phyloP scores from a whole-genome alignment of 2,888 invertebrate genomes.

The Adineta ricciae region DNA sequence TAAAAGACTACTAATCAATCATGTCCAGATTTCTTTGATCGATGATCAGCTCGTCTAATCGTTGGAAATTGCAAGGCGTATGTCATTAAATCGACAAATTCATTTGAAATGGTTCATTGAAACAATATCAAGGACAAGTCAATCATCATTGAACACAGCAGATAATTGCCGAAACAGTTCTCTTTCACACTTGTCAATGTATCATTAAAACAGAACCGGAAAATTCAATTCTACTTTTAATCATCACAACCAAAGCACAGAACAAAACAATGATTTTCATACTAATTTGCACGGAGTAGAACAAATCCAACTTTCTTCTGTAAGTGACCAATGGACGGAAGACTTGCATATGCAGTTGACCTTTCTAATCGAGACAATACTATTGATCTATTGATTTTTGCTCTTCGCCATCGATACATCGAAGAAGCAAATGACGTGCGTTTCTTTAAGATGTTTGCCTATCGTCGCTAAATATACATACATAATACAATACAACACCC shows the following conservation, averaged over 20 bases:
- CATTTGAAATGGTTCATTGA: neutral
- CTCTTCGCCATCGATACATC: neutral
- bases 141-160: neutral
- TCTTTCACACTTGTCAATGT: neutral
- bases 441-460: neutral
- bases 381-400: slow-evolving; percentile 1
- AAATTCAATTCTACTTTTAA: neutral
- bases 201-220: neutral
- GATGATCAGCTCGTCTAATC: neutral
- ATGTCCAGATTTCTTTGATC: neutral
- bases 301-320: neutral
- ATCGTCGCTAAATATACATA: neutral
- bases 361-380: slow-evolving; percentile 15
- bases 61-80: neutral
- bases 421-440: neutral
- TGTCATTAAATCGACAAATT: neutral
- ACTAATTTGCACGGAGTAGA: neutral
- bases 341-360: neutral
- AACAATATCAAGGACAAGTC: neutral
- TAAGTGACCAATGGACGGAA: neutral
- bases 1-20: neutral
- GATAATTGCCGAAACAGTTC: neutral
- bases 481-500: neutral
- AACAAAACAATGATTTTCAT: neutral
- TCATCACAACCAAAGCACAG: neutral